These are phyloP conservation scores for Chionodraco myersi DNA, from an alignment of 2,113 vertebrate species.

Conservation along the genomic window DNA sequence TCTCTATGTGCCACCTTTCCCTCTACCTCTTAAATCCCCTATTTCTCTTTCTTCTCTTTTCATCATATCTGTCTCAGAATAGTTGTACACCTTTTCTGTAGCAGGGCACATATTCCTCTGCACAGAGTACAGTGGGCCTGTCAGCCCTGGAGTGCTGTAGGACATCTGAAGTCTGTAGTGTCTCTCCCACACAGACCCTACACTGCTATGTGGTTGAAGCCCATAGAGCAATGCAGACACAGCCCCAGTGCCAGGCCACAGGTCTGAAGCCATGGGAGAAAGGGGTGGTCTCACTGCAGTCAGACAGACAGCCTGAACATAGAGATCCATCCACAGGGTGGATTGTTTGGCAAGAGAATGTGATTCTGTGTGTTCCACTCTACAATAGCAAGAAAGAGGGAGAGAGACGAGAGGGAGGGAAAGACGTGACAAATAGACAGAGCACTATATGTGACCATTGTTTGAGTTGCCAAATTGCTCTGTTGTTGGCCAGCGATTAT, in stretches of 20 bases:
- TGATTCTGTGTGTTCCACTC: slow-evolving; percentile 49
- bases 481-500: slow-evolving; percentile 71
- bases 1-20: not conserved
- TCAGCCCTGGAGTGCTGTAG: slow-evolving; percentile 61
- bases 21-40: slow-evolving; percentile 26
- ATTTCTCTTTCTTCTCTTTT: slow-evolving; percentile 28
- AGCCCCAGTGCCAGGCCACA: slow-evolving; percentile 64
- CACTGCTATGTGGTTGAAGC: slow-evolving; percentile 67
- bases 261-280: slow-evolving; percentile 51
- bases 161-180: slow-evolving; percentile 68
- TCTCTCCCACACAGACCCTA: slow-evolving; percentile 62
- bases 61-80: slow-evolving; percentile 38
- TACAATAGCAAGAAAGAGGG: slow-evolving; percentile 54
- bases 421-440: slow-evolving; percentile 63
- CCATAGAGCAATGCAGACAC: slow-evolving; percentile 69
- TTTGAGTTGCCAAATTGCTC: slow-evolving; percentile 77
- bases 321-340: slow-evolving; percentile 56
- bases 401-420: slow-evolving; percentile 30
- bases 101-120: slow-evolving; percentile 36
- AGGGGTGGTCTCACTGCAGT: slow-evolving; percentile 53
- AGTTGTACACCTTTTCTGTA: slow-evolving; percentile 26
- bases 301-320: slow-evolving; percentile 58
- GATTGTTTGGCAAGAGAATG: slow-evolving; percentile 53
- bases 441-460: slow-evolving; percentile 69
- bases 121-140: slow-evolving; percentile 56